Evolutionary conservation across 1,140 invertebrate genomes (phyloP), one percentile per base, ranked within the genome.

Genomic region (Pogonomyrmex barbatus): DNA sequence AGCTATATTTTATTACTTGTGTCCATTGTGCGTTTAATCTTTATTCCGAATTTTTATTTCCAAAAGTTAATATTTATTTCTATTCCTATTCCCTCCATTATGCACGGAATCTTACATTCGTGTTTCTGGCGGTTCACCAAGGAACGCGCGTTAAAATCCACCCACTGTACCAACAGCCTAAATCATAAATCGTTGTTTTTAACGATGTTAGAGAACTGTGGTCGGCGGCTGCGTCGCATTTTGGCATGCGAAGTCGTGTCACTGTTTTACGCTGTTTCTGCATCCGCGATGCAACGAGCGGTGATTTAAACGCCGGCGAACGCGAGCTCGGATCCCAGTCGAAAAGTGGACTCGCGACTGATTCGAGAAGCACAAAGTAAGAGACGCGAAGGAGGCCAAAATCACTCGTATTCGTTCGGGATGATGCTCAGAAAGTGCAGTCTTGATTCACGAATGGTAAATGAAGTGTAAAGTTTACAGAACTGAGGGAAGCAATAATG

Each of bases 361-460:
- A 36, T 9, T 56, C 54, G 47, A 42, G 30, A 42, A 6, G 65
- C 5, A 0, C n/a, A 24, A 24, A 24, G 62, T 30, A 14, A 84
- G 17, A 45, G 14, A 75, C 33, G 12, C 30, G 84, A 60, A 83
- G 24, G 79, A 24, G 79, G 33, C n/a, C 65, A 30, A 9, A 58
- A 0, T 36, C 39, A 39, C 12, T 17, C 12, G 17, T 42, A n/a
- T 6, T 78, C 10, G n/a, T 70, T 30, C 10, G 1, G 36, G n/a
- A 63, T 30, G 14, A 92, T 87, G 83, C 60, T 89, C 77, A 88
- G 91, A 54, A 93, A 93, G 85, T 92, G 88, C 78, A 93, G 92
- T 52, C 88, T 92, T 9, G 92, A 93, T 50, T 93, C 92, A n/a
- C 89, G 75, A 78, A 92, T 93, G 91, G 92, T 93, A 91, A 67